Evolutionary conservation across 2,888 invertebrate species (phyloP).

Genomic region (Metacarcinus magister): DNA sequence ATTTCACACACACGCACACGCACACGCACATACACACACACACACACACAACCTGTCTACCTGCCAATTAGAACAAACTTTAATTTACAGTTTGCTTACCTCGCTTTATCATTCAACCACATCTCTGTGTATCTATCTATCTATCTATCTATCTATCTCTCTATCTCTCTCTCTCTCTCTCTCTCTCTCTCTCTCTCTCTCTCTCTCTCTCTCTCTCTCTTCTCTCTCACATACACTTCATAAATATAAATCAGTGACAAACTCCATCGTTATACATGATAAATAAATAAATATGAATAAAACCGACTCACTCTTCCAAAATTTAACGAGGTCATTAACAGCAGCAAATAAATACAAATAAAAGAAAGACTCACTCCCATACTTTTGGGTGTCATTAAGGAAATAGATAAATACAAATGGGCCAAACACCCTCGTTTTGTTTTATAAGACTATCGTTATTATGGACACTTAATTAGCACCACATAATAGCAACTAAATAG

Average conservation of each 20-base stretch:
- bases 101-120: not conserved
- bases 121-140: not conserved
- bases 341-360: not conserved
- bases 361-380: not conserved
- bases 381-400: not conserved
- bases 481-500: not conserved
- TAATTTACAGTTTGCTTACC: not conserved
- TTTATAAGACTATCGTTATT: not conserved
- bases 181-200: conserved; percentile 10
- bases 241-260: not conserved
- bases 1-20: conserved; percentile 35
- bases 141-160: not conserved
- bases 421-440: too few species aligned
- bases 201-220: not conserved
- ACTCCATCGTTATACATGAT: not conserved
- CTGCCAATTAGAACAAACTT: conserved; percentile 20
- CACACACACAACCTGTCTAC: not conserved
- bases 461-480: not conserved
- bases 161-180: conserved; percentile 14
- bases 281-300: not conserved
- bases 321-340: not conserved
- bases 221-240: too few species aligned
- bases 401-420: not conserved
- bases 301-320: not conserved
- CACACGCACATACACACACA: not conserved